Evolutionary conservation across 1,140 invertebrate species (phyloP).

Genomic region (Nixonia krombeini): DNA sequence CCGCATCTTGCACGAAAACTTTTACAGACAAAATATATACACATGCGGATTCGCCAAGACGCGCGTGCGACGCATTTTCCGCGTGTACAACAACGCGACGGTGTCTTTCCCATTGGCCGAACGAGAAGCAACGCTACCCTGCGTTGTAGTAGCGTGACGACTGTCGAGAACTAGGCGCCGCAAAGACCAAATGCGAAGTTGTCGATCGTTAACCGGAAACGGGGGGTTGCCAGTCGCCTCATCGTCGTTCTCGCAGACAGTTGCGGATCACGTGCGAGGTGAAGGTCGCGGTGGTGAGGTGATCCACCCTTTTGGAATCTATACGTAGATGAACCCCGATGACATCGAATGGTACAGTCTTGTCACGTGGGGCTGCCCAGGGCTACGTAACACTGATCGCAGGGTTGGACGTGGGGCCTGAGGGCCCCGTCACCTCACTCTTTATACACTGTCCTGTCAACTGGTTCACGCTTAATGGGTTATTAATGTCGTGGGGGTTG

Average conservation of each 20-base stretch:
- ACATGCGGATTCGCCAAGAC: background rate
- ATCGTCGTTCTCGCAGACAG: slow-evolving; percentile 40
- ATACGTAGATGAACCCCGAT: slow-evolving; percentile 66
- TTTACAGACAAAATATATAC: background rate
- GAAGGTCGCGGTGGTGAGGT: slow-evolving; percentile 36
- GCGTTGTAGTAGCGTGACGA: too few species aligned
- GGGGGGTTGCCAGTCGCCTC: slow-evolving; percentile 29
- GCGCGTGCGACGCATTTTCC: background rate
- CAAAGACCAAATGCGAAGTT: too few species aligned
- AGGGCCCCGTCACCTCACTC: slow-evolving; percentile 69
- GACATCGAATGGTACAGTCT: slow-evolving; percentile 65
- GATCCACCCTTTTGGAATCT: slow-evolving; percentile 44
- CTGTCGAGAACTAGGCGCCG: too few species aligned
- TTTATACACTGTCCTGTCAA: slow-evolving; percentile 83
- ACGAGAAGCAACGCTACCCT: too few species aligned
- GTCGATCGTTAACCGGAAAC: background rate
- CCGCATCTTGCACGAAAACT: background rate
- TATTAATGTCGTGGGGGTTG: slow-evolving; percentile 91
- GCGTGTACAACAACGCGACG: too few species aligned
- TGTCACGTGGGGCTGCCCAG: slow-evolving; percentile 69
- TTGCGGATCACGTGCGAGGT: slow-evolving; percentile 32
- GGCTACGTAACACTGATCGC: slow-evolving; percentile 77
- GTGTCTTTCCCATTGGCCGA: too few species aligned
- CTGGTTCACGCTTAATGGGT: slow-evolving; percentile 90
- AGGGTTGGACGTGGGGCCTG: slow-evolving; percentile 71